Percentiles rank a stretch among this genome's conserved stretches.
Evolutionary conservation across 2,797 vertebrate species (phyloP).

Genomic region (Cyprinella venusta): DNA sequence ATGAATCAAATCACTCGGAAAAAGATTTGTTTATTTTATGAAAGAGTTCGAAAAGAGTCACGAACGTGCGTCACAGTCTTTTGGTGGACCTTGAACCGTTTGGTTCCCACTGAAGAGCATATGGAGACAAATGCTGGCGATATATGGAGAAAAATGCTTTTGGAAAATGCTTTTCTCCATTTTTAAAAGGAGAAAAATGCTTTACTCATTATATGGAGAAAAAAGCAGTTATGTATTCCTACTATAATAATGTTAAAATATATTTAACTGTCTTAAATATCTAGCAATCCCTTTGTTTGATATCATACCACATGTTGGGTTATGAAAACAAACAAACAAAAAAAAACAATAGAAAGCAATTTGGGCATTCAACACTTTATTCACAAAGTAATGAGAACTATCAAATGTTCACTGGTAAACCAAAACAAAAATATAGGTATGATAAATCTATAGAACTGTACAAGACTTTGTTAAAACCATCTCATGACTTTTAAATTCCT

Average conservation of each 20-base stretch:
- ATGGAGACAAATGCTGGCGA: no score
- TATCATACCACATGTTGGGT: background rate
- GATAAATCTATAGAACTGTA: constrained; percentile 72
- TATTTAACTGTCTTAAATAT: background rate
- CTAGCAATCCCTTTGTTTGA: background rate
- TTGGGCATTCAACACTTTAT: constrained; percentile 82
- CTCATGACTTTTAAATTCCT: constrained; percentile 52
- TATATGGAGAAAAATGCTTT: no score
- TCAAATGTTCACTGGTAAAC: constrained; percentile 70
- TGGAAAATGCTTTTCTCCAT: no score
- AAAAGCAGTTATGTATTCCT: background rate
- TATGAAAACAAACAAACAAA: background rate
- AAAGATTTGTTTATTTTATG: no score
- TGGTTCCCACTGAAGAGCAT: no score
- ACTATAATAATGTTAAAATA: background rate
- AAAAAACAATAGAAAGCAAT: constrained; percentile 35
- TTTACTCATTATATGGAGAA: no score
- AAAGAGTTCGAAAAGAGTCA: no score
- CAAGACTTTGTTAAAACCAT: constrained; percentile 65
- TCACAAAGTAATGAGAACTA: constrained; percentile 78
- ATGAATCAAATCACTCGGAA: no score
- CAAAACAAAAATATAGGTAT: constrained; percentile 70
- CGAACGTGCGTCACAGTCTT: no score
- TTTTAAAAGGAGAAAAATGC: no score
- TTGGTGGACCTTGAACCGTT: no score